Percentiles rank a stretch among this genome's conserved stretches.
Evolutionary conservation across 2,113 vertebrate species (phyloP).

Genomic region (Halcyon senegalensis): DNA sequence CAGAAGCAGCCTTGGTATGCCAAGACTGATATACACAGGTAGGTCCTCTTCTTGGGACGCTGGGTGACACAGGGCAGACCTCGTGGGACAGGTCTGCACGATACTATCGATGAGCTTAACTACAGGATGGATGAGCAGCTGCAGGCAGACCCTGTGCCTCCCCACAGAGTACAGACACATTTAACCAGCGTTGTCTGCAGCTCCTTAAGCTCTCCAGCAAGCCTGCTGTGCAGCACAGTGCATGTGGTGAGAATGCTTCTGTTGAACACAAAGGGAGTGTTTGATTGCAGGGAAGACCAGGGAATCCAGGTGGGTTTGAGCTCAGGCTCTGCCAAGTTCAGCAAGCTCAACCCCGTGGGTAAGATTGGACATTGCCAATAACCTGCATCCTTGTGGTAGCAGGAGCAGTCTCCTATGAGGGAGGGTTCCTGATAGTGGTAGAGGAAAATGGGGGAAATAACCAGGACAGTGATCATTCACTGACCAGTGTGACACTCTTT

Average conservation of each 20-base stretch:
- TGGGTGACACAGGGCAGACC: background rate
- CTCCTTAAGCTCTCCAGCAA: background rate
- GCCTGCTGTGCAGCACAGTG: background rate
- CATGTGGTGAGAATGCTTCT: background rate
- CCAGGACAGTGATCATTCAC: background rate
- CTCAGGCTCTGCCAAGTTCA: background rate
- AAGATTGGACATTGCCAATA: background rate
- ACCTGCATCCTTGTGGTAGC: background rate
- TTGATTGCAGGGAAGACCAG: background rate
- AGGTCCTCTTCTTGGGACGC: background rate
- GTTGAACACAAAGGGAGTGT: background rate
- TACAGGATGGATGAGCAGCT: background rate
- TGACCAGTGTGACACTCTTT: background rate
- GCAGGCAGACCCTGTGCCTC: background rate
- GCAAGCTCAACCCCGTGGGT: background rate
- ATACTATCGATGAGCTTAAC: background rate
- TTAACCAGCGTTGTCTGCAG: background rate
- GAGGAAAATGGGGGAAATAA: background rate
- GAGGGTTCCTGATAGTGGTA: background rate
- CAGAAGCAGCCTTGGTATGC: constrained; percentile 81
- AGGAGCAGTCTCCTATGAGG: background rate
- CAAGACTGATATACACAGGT: constrained; percentile 23
- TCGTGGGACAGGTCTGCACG: background rate
- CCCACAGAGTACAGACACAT: background rate
- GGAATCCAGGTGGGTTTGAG: background rate